Conservation (phyloP, 2,888 invertebrate species). For the Eristalis arbustorum region DNA sequence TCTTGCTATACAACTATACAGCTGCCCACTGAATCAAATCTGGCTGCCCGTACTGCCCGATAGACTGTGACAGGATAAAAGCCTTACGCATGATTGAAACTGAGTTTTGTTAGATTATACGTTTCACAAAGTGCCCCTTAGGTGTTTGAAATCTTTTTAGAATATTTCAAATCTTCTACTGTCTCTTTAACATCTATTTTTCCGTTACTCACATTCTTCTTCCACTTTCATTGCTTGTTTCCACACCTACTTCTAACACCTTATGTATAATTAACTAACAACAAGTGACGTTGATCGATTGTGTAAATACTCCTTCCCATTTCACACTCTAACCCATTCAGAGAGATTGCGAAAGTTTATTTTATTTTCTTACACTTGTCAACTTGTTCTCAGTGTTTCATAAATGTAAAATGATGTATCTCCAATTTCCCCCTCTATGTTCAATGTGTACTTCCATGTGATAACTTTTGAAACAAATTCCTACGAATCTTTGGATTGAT, state of each 20-base stretch:
- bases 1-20: too few species aligned
- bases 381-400: conserved; percentile 38
- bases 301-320: neutral
- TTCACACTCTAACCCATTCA: neutral
- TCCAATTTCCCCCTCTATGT: conserved; percentile 56
- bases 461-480: conserved; percentile 6
- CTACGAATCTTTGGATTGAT: neutral
- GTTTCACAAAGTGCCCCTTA: too few species aligned
- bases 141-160: neutral
- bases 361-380: conserved; percentile 6
- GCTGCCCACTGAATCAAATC: too few species aligned
- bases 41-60: too few species aligned
- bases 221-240: neutral
- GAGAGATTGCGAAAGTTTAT: neutral
- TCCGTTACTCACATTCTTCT: conserved; percentile 3
- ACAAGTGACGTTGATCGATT: conserved; percentile 32
- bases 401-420: conserved; percentile 58
- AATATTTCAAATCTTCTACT: neutral
- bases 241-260: neutral
- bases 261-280: conserved; percentile 1
- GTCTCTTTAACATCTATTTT: neutral
- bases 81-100: too few species aligned
- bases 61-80: too few species aligned
- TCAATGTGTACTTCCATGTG: conserved; percentile 43
- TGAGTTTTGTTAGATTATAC: too few species aligned